Evolutionary conservation across 2,888 invertebrate species (phyloP), one percentile per base, ranked within the genome.

Genomic region (Hyalella azteca): DNA sequence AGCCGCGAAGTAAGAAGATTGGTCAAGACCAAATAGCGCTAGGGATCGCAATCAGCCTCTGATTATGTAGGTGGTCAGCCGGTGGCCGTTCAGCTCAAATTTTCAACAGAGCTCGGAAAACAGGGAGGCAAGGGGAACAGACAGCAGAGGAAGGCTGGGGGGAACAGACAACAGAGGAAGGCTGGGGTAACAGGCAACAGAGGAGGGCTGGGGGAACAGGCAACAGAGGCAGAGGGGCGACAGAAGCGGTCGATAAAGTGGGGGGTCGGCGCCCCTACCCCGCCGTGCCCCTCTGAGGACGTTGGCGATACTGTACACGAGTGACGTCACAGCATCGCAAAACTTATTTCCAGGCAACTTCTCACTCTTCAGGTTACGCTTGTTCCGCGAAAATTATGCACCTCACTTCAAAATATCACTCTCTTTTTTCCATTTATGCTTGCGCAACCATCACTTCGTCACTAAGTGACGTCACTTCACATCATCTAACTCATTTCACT

Each of bases 161-260:
- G 39, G 32, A 15, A 40, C n/a, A 41, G n/a, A 3, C 22, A 40
- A 54, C n/a, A 49, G 77, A 32, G 50, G 9, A 77, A 50, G 77
- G 36, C 19, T 4, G 36, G 49, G 50, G 29, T 29, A 54, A 26
- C 29, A 29, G 29, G 36, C n/a, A 50, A 41, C 13, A 13, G 39
- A 39, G 32, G 9, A 5, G 32, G 39, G 11, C 54, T n/a, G 50
- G 50, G 40, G 11, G 39, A 15, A 40, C n/a, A 41, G n/a, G 1
- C 22, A 40, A 54, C n/a, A 49, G 77, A 32, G 50, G 9, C 9
- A n/a, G 54, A 77, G 41, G 39, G 77, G 77, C 19, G 39, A 15
- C n/a, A 54, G 77, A 54, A 39, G 26, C 26, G 54, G 50, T 49
- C 36, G 50, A 50, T 41, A 50, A 50, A 50, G 48, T 36, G 40